Conservation (phyloP, 2,888 invertebrate genomes). For the Petrophora chlorosata region DNA sequence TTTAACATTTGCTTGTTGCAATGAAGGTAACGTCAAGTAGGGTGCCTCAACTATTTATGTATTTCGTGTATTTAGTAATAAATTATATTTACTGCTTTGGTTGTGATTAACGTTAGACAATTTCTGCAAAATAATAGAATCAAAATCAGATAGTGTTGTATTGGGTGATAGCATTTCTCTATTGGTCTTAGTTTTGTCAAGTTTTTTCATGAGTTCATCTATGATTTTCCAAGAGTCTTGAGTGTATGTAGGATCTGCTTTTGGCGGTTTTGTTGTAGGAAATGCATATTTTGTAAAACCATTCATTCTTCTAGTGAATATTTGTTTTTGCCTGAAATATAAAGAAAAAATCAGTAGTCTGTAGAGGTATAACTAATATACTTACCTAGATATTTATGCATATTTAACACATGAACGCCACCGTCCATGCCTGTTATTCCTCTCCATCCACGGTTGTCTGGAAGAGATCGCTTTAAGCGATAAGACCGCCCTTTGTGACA, state of each 20-base stretch:
- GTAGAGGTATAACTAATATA: too few relatives aligned
- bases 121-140: constrained; percentile 39
- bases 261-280: constrained; percentile 20
- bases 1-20: too few relatives aligned
- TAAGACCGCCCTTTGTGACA: too few relatives aligned
- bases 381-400: too few relatives aligned
- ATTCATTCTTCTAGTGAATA: constrained; percentile 10
- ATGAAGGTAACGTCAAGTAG: too few relatives aligned
- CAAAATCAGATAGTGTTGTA: constrained; percentile 28
- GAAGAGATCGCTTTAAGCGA: too few relatives aligned
- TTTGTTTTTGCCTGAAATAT: constrained; percentile 9
- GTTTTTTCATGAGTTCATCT: constrained; percentile 49
- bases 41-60: not conserved
- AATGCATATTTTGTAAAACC: constrained; percentile 25
- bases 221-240: constrained; percentile 43
- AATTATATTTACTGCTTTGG: constrained; percentile 44
- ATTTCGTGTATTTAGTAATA: constrained; percentile 1
- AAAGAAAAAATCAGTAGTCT: too few relatives aligned
- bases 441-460: too few relatives aligned
- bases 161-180: constrained; percentile 1
- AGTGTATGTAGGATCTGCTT: constrained; percentile 2
- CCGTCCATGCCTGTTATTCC: too few relatives aligned
- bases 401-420: too few relatives aligned
- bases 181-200: constrained; percentile 37
- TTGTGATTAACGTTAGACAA: constrained; percentile 47